A percentile compares a stretch with the other conserved stretches of the same genome.
Conservation (phyloP, 2,797 vertebrate species). For the Philypnodon macrostomus region DNA sequence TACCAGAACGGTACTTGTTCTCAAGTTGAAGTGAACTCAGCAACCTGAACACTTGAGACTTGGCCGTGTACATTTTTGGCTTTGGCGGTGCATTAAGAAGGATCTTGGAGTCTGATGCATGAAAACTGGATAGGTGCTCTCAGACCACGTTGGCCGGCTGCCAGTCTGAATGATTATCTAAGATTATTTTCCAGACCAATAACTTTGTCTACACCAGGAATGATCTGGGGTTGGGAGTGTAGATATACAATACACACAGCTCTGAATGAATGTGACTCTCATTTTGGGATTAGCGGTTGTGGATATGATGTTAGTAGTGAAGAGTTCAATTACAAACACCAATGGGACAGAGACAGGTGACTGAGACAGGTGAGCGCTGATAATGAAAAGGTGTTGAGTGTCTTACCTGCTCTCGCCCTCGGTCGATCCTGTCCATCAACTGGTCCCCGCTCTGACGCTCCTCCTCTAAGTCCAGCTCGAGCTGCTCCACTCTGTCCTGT, state of each 20-base stretch:
- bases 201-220: constrained; percentile 46
- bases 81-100: constrained; percentile 60
- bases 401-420: constrained; percentile 95
- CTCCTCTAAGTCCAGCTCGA: constrained; percentile 93
- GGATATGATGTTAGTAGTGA: constrained; percentile 57
- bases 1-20: constrained; percentile 47
- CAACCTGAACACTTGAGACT: constrained; percentile 65
- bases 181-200: constrained; percentile 70
- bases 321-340: constrained; percentile 46
- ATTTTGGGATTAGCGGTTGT: constrained; percentile 44
- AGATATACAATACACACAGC: not conserved
- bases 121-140: constrained; percentile 69
- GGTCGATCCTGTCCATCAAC: constrained; percentile 86
- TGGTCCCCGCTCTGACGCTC: constrained; percentile 89
- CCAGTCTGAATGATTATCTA: constrained; percentile 65
- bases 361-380: constrained; percentile 34
- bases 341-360: constrained; percentile 49
- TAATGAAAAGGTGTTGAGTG: constrained; percentile 40
- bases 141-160: constrained; percentile 48
- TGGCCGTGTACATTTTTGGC: constrained; percentile 66
- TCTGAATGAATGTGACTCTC: constrained; percentile 18
- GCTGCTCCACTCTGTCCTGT: constrained; percentile 86
- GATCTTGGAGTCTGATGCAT: constrained; percentile 65
- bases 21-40: constrained; percentile 54
- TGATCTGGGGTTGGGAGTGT: constrained; percentile 25